phyloP scores from a whole-genome alignment of 2,113 vertebrate species.

The Bubo scandiacus region DNA sequence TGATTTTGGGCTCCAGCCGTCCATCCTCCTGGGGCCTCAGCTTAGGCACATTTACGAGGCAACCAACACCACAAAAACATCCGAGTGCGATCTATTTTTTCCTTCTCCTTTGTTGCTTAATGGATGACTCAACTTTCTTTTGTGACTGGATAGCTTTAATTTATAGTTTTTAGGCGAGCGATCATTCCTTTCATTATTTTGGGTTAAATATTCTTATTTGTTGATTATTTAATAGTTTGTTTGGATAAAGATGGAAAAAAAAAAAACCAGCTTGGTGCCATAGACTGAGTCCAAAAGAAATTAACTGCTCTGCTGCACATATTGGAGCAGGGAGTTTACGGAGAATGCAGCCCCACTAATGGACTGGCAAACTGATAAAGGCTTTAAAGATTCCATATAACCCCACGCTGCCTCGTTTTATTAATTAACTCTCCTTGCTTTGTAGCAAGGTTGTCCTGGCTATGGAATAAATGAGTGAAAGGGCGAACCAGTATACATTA shows the following conservation, averaged over 20 bases:
- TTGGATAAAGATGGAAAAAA: conserved; percentile 63
- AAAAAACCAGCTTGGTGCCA: conserved; percentile 73
- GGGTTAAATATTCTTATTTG: conserved; percentile 71
- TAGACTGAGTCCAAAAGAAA: conserved; percentile 81
- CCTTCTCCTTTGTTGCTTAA: conserved; percentile 60
- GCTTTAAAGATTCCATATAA: conserved; percentile 74
- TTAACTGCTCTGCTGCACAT: conserved; percentile 82
- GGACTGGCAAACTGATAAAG: conserved; percentile 76
- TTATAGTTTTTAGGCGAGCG: conserved; percentile 65
- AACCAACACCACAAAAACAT: conserved; percentile 53
- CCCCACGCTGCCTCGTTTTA: conserved; percentile 69
- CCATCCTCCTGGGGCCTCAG: background rate
- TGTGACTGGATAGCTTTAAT: conserved; percentile 69
- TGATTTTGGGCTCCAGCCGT: background rate
- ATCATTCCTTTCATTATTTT: conserved; percentile 61
- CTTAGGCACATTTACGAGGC: conserved; percentile 31
- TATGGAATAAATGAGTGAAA: conserved; percentile 37
- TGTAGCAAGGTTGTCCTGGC: conserved; percentile 7
- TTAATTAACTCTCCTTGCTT: conserved; percentile 68
- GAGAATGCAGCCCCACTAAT: conserved; percentile 71
- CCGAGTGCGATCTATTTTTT: conserved; percentile 53
- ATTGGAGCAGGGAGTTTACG: conserved; percentile 74
- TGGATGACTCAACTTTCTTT: conserved; percentile 73
- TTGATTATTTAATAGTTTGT: conserved; percentile 73
- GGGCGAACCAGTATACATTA: conserved; percentile 19